Base-by-base conservation (phyloP, 2,888 invertebrate species). In the Proisotoma minuta region DNA sequence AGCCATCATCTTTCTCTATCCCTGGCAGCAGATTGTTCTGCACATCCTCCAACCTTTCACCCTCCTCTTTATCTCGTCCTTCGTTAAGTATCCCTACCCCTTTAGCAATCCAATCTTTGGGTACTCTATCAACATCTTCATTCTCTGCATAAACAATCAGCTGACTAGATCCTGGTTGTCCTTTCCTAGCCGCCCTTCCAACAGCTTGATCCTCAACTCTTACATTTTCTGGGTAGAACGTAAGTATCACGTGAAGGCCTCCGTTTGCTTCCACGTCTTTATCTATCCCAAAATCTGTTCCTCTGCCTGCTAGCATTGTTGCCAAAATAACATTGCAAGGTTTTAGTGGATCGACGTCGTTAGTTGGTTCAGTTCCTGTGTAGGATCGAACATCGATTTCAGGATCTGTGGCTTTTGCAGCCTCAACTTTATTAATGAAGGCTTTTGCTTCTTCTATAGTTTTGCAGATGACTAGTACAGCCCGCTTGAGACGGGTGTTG, bases 221-320 rank as follows among this genome's bases (percentile, higher is more conserved):
- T 8, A 51, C 10, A 20, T 51, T 51, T 8, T 26, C 23, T 10
- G 51, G 51, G 26, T 22, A 20, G 18, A 51, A 51, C 22, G 51
- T 12, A 24, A 51, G 10, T 5, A 18, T 23, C 8, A 51, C 51
- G 20, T 51, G 51, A 5, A 51, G 51, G 4, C 51, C 51, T 8
- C 51, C 51, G 10, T 51, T 51, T 10, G 4, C 23, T 8, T 8
- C 26, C 8, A 51, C 23, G 10, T 47, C 18, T 2, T 62, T 62
- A 1, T 15, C 15, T 0, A 63, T 60, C 22, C 64, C 59, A 26
- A 69, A 63, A 29, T 69, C 62, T 2, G 64, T 69, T 4, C 69
- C 69, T 22, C 69, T 23, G 3, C 66, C 69, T 2, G 69, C 69
- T 22, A 69, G 26, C 52, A 63, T 69, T 1, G 69, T 69, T 1